Evolutionary conservation across 2,797 vertebrate species (phyloP), one percentile per base, ranked within the genome.

Genomic region (Poliocrania exsul): DNA sequence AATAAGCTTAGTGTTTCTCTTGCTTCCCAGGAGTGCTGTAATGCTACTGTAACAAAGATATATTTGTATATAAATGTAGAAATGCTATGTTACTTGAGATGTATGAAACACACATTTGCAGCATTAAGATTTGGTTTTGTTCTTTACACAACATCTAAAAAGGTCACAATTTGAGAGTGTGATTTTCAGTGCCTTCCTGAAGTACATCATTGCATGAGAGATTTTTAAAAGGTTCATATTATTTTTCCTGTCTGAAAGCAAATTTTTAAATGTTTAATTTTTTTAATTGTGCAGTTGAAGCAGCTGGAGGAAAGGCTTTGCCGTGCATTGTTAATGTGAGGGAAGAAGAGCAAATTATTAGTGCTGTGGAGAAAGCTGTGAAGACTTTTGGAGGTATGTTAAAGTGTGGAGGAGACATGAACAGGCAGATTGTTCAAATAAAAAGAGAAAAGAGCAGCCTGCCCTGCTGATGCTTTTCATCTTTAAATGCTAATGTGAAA

Each of bases 261-360:
- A n/a, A 10, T 50, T 53, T 86, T 60, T 51, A 49, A 83, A 47
- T 69, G 29, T 35, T 93, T n/a, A 7, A 53, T 72, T 56, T 81
- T 81, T 83, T 85, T n/a, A 54, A 82, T 42, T 93, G 70, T 72
- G 29, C 95, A 99, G 99, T 99, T 97, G 99, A 99, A 98, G 98
- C 98, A 0, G 98, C 96, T 12, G 99, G 99, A 37, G 99, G 99
- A 81, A 99, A 98, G 73, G 99, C 99, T 46, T 96, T 99, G 92
- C 97, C 99, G 0, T 99, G 99, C 20, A 10, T 99, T 2, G 99
- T 99, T 5, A 99, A 99, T 46, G 99, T 99, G 60, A 98, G 99
- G 57, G 99, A 99, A 64, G 99, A 99, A 92, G 93, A 98, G 69
- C 99, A 99, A 97, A 97, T 99, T 16, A 97, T 67, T 57, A 94